Evolutionary conservation across 2,797 vertebrate species (phyloP), one percentile per base, ranked within the genome.

Genomic region (Zalophus californianus): DNA sequence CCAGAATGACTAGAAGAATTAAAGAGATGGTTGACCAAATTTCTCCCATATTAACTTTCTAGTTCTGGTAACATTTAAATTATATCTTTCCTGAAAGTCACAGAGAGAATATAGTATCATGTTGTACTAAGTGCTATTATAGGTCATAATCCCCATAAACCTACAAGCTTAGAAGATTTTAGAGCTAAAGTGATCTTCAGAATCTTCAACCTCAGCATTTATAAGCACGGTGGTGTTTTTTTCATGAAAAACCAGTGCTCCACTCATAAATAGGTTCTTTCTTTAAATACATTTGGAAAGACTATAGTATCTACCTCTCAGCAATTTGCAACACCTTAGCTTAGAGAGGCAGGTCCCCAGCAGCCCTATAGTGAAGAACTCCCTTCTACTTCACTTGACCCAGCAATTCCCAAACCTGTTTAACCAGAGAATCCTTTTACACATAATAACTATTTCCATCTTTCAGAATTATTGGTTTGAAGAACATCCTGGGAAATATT

Each of bases 161-260:
- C 48, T 85, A 32, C 44, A 94, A 60, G 68, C 77, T 88, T 35
- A 70, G 78, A 91, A 58, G 56, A 88, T 58, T 91, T 96, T 66
- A 96, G 68, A 64, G 18, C 20, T 62, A 77, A 90, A 58, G 70
- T 79, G 44, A 84, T 86, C 54, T 85, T 92, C 41, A 91, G 38
- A 91, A 90, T 78, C 58, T 56, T 94, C 94, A 79, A 10, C 66
- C 15, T 94, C 70, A 92, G 66, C 92, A 91, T 94, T 92, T 83
- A 32, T 54, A 95, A 68, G 60, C 32, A 66, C 44, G 13, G 66
- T 50, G 23, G 41, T 93, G 58, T 60, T 77, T 79, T 86, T 86
- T 32, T 35, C 18, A 38, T 32, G 48, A 32, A 85, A 93, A 86
- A 29, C 15, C 20, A 56, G n/a, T 15, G 27, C 32, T 95, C 35